Evolutionary conservation across 2,797 vertebrate species (phyloP).

Genomic region (Xiphophorus birchmanni): DNA sequence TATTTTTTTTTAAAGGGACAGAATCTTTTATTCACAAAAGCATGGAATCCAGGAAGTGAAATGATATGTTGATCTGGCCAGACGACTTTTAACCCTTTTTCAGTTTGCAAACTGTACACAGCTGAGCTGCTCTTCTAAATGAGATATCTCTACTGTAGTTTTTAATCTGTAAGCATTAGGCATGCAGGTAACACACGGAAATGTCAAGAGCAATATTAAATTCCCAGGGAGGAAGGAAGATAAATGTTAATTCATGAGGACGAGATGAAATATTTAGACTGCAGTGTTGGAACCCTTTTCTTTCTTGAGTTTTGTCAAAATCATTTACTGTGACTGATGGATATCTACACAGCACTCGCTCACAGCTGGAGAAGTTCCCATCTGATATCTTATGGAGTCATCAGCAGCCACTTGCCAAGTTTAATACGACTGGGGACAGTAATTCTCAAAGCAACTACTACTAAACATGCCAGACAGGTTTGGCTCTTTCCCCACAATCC

Average conservation of each 20-base stretch:
- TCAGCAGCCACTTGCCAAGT: constrained; percentile 60
- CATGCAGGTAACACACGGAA: constrained; percentile 47
- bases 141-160: constrained; percentile 32
- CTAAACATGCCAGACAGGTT: constrained; percentile 65
- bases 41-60: neutral
- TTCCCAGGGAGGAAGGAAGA: constrained; percentile 28
- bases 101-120: constrained; percentile 24
- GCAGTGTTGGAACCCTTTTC: constrained; percentile 28
- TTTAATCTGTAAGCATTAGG: constrained; percentile 37
- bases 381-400: constrained; percentile 64
- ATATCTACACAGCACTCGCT: constrained; percentile 25
- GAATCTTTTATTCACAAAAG: constrained; percentile 8
- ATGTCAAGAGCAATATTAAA: constrained; percentile 29
- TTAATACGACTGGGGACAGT: constrained; percentile 56
- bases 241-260: constrained; percentile 54
- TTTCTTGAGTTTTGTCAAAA: constrained; percentile 29
- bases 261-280: constrained; percentile 31
- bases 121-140: constrained; percentile 15
- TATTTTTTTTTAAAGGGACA: neutral
- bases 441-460: constrained; percentile 62
- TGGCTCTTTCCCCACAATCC: constrained; percentile 39
- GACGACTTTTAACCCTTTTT: neutral
- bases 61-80: constrained; percentile 2
- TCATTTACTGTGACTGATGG: constrained; percentile 49
- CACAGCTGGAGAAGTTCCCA: constrained; percentile 31